Evolutionary conservation across 2,113 vertebrate genomes (phyloP), one percentile per base, ranked within the genome.

Genomic region (Hippocampus mohnikei): DNA sequence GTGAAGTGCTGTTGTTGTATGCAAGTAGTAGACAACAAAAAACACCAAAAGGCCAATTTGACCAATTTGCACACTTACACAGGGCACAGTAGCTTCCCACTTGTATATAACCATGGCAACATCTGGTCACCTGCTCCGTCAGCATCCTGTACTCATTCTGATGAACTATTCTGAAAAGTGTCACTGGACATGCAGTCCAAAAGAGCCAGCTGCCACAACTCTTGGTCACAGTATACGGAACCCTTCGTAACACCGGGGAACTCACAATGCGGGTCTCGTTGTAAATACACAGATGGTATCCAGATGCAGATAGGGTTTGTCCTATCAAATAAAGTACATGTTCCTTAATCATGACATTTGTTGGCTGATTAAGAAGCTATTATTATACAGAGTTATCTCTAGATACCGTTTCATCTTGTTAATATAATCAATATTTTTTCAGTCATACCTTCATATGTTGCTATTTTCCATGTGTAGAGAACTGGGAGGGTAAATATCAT

Each of bases 141-240:
- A 92, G 85, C 0, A 83, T 84, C 53, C 88, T 82, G 11, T 85
- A 65, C 80, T 91, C 48, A 0, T 53, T 82, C 46, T 67, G 84
- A 72, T 92, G 91, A 16, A 71, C 70, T 0, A 81, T 92, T 78
- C 70, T 88, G 71, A 94, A 92, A 4, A 69, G 70, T 0, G 83
- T 94, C 69, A 84, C 89, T n/a, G 91, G 84, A 69, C 95, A 98
- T 33, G 83, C 73, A 79, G 80, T 92, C 94, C 93, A 93, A 0
- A 90, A 93, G 41, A 96, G 87, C 95, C 95, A 98, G 8, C 92
- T 93, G 0, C 94, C 92, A 27, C 95, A 98, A 16, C 84, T 73
- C 1, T 70, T 74, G 1, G 42, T 85, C 72, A 82, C 87, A 18
- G 84, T 81, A 1, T 86, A 92, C 0, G 94, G 86, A 3, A 84